Conservation (phyloP, 2,113 vertebrate genomes). For the Cromileptes altivelis region DNA sequence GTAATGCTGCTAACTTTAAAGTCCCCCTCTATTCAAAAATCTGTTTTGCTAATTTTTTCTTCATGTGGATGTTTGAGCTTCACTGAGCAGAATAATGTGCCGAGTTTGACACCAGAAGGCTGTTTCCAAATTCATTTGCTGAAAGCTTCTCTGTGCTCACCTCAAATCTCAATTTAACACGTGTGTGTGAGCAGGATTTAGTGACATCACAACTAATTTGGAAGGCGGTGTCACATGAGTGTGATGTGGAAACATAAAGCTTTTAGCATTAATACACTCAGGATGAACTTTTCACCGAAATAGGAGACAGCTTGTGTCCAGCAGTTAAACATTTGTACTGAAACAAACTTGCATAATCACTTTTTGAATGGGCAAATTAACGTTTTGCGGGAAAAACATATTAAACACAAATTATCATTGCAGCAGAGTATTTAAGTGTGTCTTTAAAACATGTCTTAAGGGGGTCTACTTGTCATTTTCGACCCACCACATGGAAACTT, state of each 20-base stretch:
- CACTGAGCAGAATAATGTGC: not conserved
- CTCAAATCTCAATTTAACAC: not conserved
- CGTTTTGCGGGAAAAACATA: not conserved
- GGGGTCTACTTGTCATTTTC: not conserved
- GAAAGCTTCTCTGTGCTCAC: not conserved
- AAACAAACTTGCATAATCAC: not conserved
- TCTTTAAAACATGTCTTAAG: not conserved
- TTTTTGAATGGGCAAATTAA: not conserved
- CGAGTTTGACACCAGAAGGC: not conserved
- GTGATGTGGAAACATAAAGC: slow-evolving; percentile 1
- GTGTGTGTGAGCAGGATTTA: not conserved
- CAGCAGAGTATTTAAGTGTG: no score
- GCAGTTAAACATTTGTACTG: not conserved
- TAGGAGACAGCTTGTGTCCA: not conserved
- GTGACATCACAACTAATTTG: not conserved
- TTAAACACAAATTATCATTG: no score
- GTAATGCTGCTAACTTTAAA: not conserved
- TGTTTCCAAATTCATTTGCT: not conserved
- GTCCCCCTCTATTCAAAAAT: not conserved
- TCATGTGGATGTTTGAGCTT: not conserved
- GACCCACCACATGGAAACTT: no score
- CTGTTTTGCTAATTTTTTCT: not conserved
- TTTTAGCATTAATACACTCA: not conserved
- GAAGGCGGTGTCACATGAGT: not conserved
- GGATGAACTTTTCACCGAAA: not conserved